Percentiles rank a stretch among this genome's conserved stretches.
Conservation (phyloP, 2,797 vertebrate species). For the Lutjanus campechanus region DNA sequence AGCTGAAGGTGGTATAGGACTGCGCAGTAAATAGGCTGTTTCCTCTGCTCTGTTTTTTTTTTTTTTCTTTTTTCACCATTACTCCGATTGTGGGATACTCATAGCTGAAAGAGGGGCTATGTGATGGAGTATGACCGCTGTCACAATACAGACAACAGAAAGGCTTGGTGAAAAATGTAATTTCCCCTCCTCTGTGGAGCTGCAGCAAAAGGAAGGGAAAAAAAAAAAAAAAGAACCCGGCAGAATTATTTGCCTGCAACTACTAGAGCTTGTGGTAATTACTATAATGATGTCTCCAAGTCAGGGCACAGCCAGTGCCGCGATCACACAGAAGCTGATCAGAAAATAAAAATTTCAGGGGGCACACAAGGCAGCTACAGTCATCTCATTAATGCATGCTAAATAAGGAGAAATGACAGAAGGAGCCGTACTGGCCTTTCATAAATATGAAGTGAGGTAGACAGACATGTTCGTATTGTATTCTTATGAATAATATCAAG, state of each 20-base stretch:
- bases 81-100: slow-evolving; percentile 78
- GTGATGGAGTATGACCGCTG: slow-evolving; percentile 82
- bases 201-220: slow-evolving; percentile 21
- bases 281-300: slow-evolving; percentile 84
- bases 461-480: slow-evolving; percentile 18
- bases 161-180: slow-evolving; percentile 82
- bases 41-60: slow-evolving; percentile 35
- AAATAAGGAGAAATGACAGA: slow-evolving; percentile 57
- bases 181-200: slow-evolving; percentile 74
- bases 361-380: slow-evolving; percentile 66
- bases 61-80: slow-evolving; percentile 75
- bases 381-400: slow-evolving; percentile 71
- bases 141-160: slow-evolving; percentile 80
- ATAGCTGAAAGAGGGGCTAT: slow-evolving; percentile 70
- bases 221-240: slow-evolving; percentile 43
- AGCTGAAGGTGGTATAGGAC: slow-evolving; percentile 60
- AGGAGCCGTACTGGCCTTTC: slow-evolving; percentile 17
- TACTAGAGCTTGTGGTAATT: slow-evolving; percentile 86
- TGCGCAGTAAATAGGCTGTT: slow-evolving; percentile 57
- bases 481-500: not conserved
- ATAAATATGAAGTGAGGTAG: slow-evolving; percentile 39
- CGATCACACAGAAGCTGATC: slow-evolving; percentile 77
- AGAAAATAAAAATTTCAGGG: slow-evolving; percentile 72
- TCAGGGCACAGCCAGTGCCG: slow-evolving; percentile 71
- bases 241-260: slow-evolving; percentile 84